Evolutionary conservation across 2,113 vertebrate genomes (phyloP).

Genomic region (Apteryx mantelli): DNA sequence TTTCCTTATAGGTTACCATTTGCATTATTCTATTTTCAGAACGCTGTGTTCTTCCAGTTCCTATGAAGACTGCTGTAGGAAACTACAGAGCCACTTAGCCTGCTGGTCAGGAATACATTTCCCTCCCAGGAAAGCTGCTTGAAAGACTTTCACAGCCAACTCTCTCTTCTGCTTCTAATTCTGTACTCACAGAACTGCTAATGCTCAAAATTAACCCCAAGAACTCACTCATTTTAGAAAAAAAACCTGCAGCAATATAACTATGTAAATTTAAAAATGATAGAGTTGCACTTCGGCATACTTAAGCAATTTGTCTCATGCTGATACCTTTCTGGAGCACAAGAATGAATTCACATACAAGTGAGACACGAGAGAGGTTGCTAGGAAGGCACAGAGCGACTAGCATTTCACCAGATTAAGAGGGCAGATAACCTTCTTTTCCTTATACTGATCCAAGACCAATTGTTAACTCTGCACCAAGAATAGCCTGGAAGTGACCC

Average conservation of each 20-base stretch:
- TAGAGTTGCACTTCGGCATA: not conserved
- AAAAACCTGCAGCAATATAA: not conserved
- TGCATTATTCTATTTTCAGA: not conserved
- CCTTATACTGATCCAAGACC: constrained; percentile 23
- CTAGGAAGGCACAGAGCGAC: not conserved
- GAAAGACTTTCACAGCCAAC: constrained; percentile 4
- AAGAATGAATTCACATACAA: not conserved
- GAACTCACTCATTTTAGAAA: not conserved
- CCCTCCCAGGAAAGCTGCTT: constrained; percentile 9
- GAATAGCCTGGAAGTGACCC: constrained; percentile 21
- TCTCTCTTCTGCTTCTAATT: not conserved
- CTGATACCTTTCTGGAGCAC: not conserved
- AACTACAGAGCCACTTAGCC: constrained; percentile 58
- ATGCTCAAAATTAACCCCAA: not conserved
- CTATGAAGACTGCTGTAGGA: constrained; percentile 8
- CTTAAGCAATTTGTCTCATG: not conserved
- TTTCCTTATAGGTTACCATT: constrained; percentile 1
- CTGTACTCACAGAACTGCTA: not conserved
- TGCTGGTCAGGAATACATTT: constrained; percentile 51
- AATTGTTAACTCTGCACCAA: constrained; percentile 25
- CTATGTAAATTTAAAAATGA: not conserved
- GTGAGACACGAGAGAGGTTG: not conserved
- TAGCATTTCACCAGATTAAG: constrained; percentile 46
- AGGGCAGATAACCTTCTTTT: constrained; percentile 44
- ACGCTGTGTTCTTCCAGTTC: constrained; percentile 19